These are phyloP conservation scores for Laupala kohalensis DNA, from an alignment of 1,140 invertebrate genomes.

Conservation along the genomic window DNA sequence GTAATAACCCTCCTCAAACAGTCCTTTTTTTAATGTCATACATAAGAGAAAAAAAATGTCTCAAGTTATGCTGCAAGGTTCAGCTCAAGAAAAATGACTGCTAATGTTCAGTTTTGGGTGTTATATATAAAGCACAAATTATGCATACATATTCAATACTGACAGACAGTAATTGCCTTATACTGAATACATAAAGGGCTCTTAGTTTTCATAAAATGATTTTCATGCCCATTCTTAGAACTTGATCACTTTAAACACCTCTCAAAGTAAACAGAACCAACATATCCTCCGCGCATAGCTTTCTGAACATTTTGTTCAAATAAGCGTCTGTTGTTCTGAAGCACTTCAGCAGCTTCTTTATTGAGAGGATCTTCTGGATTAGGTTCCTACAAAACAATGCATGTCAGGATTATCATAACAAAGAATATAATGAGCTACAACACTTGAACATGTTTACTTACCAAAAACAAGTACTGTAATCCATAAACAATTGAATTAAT, in stretches of 20 bases:
- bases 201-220: not conserved
- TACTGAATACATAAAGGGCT: not conserved
- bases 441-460: conserved; percentile 34
- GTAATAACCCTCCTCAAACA: not conserved
- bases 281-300: conserved; percentile 88
- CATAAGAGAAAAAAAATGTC: not conserved
- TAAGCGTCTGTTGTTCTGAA: conserved; percentile 82
- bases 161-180: not conserved
- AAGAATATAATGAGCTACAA: not conserved
- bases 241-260: conserved; percentile 82
- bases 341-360: conserved; percentile 96
- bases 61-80: not conserved
- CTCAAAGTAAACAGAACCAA: conserved; percentile 88
- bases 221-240: not conserved
- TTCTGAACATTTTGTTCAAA: conserved; percentile 95
- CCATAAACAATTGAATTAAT: conserved; percentile 98
- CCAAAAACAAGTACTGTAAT: conserved; percentile 92
- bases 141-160: conserved; percentile 1
- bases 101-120: not conserved
- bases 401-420: not conserved
- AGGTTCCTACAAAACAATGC: conserved; percentile 60
- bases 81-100: not conserved
- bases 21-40: not conserved
- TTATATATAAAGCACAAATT: conserved; percentile 3
- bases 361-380: conserved; percentile 97